Base-by-base conservation (phyloP, 2,797 vertebrate species). In the Harpagifer antarcticus region DNA sequence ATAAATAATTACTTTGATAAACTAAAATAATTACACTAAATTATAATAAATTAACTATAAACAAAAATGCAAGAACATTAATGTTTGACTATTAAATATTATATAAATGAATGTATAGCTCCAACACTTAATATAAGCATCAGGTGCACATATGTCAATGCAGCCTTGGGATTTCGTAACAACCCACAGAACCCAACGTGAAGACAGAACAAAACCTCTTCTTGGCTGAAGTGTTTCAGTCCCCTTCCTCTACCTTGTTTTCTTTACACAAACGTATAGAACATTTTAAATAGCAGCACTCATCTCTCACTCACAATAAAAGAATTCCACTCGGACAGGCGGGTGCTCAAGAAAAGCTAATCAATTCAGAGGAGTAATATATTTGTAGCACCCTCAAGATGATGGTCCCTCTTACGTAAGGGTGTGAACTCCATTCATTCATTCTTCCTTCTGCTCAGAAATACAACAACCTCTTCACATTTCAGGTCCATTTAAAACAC, bases 381-480 rank as follows among this genome's bases (percentile, higher is more conserved):
- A 80, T 74, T 74, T 83, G 76, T 61, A 78, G 81, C 50, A 66
- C 83, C 69, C 82, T 91, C 45, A 52, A 86, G 83, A 74, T 56
- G 78, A 86, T 75, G 82, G 77, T 50, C 72, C 63, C 61, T 72
- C 72, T 78, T 61, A 54, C 48, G 1, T 47, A 61, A 90, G 84
- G 66, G 78, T 71, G 68, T 74, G 81, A 65, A 78, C 42, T 33
- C 17, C 81, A 83, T 88, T 88, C 76, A 81, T 60, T 68, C 68
- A 67, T 82, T 89, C 80, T 72, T 81, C 72, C 27, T 49, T 56
- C 55, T 50, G 3, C 74, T 68, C 37, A 42, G 62, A 75, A 75
- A 76, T 65, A 87, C 78, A 83, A 83, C 82, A 71, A 67, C 74
- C 89, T 87, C 88, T 89, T 83, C 72, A 87, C 73, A 74, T 50